These are phyloP conservation scores for Notoglanidium macrostoma DNA, from an alignment of 2,797 vertebrate genomes.

Conservation along the genomic window DNA sequence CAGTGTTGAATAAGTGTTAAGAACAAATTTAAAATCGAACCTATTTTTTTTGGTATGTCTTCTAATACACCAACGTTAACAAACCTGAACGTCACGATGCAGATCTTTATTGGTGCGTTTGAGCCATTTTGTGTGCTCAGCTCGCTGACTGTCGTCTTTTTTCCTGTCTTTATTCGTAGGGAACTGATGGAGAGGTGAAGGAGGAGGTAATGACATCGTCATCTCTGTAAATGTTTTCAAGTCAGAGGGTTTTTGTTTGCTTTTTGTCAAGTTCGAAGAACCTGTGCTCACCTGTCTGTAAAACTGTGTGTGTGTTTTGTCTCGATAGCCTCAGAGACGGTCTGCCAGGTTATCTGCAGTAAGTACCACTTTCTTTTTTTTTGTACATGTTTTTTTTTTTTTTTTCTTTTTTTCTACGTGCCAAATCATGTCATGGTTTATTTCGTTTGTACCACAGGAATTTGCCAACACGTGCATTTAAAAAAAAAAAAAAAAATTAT, in stretches of 20 bases:
- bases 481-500: no score
- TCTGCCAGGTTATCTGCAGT: constrained; percentile 83
- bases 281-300: background rate
- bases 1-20: background rate
- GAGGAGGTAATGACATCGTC: constrained; percentile 73
- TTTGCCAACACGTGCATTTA: background rate
- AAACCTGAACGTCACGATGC: background rate
- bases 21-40: no score
- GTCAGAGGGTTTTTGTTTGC: background rate
- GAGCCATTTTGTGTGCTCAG: background rate
- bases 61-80: background rate
- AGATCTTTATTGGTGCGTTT: background rate
- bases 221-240: background rate
- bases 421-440: background rate
- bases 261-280: background rate
- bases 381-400: no score
- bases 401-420: no score
- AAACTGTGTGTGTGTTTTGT: background rate
- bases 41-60: background rate
- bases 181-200: constrained; percentile 76
- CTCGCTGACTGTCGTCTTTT: background rate
- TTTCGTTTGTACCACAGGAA: no score
- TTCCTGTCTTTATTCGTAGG: constrained; percentile 58
- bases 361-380: constrained; percentile 60
- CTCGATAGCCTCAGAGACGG: constrained; percentile 81